phyloP scores from a whole-genome alignment of 2,113 vertebrate genomes.

The Nesoenas mayeri region DNA sequence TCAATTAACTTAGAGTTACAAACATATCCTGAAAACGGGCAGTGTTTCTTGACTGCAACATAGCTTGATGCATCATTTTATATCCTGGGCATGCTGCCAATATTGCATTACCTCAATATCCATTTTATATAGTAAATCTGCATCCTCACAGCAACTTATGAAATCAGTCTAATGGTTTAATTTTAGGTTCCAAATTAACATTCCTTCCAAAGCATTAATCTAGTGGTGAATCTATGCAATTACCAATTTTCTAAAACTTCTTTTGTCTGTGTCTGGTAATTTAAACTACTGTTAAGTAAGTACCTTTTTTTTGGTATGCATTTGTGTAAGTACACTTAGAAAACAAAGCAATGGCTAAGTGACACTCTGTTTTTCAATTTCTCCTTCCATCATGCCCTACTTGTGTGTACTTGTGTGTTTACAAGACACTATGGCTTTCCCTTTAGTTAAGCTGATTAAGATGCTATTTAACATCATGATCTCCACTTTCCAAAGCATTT shows the following conservation, averaged over 20 bases:
- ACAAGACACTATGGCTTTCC: neutral
- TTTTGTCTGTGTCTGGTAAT: neutral
- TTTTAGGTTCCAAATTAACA: conserved; percentile 50
- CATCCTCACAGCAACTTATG: conserved; percentile 40
- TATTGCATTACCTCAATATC: conserved; percentile 53
- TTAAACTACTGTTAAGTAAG: neutral
- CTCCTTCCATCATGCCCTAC: neutral
- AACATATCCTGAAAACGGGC: conserved; percentile 7
- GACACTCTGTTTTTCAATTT: neutral
- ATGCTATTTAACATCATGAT: neutral
- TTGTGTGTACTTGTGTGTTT: neutral
- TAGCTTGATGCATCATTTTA: conserved; percentile 11
- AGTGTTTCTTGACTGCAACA: conserved; percentile 25
- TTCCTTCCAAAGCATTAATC: conserved; percentile 47
- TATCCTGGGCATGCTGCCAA: conserved; percentile 30
- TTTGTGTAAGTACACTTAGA: neutral
- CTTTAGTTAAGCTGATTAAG: neutral
- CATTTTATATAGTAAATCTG: conserved; percentile 32
- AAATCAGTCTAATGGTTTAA: conserved; percentile 66
- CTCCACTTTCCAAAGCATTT: neutral
- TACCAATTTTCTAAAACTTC: conserved; percentile 32
- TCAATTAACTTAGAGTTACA: neutral
- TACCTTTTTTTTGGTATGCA: neutral
- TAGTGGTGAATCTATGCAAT: conserved; percentile 42
- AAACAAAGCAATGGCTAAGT: neutral